Percentiles rank a stretch among this genome's conserved stretches.
These are phyloP conservation scores for Macrochelys suwanniensis DNA, from an alignment of 2,797 vertebrate species.

Conservation along the genomic window DNA sequence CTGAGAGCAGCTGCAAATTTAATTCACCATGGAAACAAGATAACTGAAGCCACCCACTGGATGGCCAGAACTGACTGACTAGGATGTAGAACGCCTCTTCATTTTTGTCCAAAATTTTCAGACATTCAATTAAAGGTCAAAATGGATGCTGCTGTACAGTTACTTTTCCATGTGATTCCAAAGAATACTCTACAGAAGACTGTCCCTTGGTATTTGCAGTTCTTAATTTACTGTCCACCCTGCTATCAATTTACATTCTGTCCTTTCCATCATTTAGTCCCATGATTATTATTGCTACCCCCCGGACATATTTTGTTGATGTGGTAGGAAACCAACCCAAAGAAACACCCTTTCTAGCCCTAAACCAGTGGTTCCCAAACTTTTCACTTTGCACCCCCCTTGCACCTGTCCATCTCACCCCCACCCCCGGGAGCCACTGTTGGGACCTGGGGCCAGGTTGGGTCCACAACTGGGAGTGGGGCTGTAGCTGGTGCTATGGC, in stretches of 20 bases:
- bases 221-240: not conserved
- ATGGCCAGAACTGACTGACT: not conserved
- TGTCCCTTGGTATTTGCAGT: not conserved
- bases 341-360: not conserved
- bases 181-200: not conserved
- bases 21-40: slow-evolving; percentile 61
- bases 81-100: slow-evolving; percentile 26
- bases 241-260: not conserved
- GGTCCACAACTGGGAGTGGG: no score
- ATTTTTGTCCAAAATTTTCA: slow-evolving; percentile 21
- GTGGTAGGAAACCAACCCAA: not conserved
- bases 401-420: no score
- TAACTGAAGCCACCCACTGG: slow-evolving; percentile 44
- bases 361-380: not conserved
- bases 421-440: no score
- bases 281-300: not conserved
- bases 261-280: not conserved
- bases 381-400: no score
- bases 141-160: not conserved
- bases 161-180: not conserved
- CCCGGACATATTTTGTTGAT: not conserved
- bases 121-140: slow-evolving; percentile 43
- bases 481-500: no score
- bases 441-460: no score
- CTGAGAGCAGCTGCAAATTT: slow-evolving; percentile 30